A percentile compares a stretch with the other conserved stretches of the same genome.
Evolutionary conservation across 2,888 invertebrate genomes (phyloP).

Genomic region (Coremacera marginata): DNA sequence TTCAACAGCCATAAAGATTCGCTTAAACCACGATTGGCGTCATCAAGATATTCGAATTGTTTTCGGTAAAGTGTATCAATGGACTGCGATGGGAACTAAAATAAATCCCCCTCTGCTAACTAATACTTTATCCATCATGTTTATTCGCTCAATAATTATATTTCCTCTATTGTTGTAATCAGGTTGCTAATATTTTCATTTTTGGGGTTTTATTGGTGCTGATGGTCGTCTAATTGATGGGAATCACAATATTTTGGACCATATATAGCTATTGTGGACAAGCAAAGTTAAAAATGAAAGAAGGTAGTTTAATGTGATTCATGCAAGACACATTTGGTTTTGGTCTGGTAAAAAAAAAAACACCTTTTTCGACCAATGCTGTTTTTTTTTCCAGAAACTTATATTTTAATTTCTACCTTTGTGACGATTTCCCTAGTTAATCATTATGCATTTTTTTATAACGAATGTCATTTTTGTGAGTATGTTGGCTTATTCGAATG

Average conservation of each 20-base stretch:
- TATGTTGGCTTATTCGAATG: no score
- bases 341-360: neutral
- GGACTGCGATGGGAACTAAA: neutral
- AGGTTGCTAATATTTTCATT: neutral
- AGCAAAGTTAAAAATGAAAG: no score
- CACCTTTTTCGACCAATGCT: neutral
- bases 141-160: neutral
- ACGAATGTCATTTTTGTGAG: no score
- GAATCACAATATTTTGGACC: no score
- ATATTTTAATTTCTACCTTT: no score
- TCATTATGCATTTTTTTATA: no score
- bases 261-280: no score
- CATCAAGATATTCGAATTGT: neutral
- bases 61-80: neutral
- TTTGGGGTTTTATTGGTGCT: no score
- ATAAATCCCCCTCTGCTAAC: neutral
- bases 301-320: no score
- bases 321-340: no score
- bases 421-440: no score
- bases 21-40: neutral
- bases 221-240: no score
- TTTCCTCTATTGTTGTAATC: neutral
- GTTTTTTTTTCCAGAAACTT: neutral
- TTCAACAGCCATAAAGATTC: neutral
- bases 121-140: constrained; percentile 3